A percentile compares a stretch with the other conserved stretches of the same genome.
These are phyloP conservation scores for Salminus brasiliensis DNA, from an alignment of 2,113 vertebrate species.

Conservation along the genomic window DNA sequence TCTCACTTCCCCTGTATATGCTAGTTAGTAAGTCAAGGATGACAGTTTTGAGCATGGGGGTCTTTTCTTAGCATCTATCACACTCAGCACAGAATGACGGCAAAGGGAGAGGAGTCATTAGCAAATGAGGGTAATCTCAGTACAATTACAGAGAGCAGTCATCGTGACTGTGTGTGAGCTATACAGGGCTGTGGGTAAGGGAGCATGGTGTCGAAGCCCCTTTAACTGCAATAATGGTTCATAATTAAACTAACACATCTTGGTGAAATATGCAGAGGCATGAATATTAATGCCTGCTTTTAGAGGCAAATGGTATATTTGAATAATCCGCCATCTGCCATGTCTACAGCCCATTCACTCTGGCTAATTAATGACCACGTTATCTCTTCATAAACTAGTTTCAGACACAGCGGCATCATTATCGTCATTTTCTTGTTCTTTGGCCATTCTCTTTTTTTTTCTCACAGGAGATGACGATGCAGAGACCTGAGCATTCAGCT, in stretches of 20 bases:
- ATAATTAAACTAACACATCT: conserved; percentile 47
- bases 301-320: conserved; percentile 35
- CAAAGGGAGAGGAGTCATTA: conserved; percentile 14
- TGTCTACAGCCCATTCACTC: conserved; percentile 42
- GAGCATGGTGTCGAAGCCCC: conserved; percentile 16
- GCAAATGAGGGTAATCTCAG: conserved; percentile 42
- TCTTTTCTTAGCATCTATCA: neutral
- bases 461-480: neutral
- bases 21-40: neutral
- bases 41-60: neutral
- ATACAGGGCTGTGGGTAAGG: neutral
- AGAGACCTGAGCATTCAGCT: neutral
- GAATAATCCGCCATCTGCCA: conserved; percentile 44
- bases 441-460: neutral
- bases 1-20: neutral
- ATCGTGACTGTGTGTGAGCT: conserved; percentile 35
- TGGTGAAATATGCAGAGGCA: conserved; percentile 35
- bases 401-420: conserved; percentile 36
- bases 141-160: conserved; percentile 25
- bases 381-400: conserved; percentile 39
- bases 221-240: conserved; percentile 51
- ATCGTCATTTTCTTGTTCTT: neutral
- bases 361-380: conserved; percentile 40
- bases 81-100: neutral
- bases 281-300: conserved; percentile 49